Evolutionary conservation across 2,888 invertebrate genomes (phyloP).

Genomic region (Noctua janthina): DNA sequence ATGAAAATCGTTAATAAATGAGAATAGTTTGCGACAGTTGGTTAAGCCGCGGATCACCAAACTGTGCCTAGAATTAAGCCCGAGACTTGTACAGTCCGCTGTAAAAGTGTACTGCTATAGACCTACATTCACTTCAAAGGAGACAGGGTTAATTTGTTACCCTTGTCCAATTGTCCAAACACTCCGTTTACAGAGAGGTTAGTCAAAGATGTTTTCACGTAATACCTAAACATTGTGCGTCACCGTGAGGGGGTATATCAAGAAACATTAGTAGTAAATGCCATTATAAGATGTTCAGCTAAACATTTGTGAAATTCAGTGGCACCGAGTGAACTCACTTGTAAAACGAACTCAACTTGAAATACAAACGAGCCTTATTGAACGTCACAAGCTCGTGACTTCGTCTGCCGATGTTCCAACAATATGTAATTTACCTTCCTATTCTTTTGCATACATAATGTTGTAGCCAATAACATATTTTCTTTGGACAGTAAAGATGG

Average conservation of each 20-base stretch:
- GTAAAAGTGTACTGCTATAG: conserved; percentile 55
- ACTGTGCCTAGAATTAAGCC: conserved; percentile 34
- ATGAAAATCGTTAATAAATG: conserved; percentile 45
- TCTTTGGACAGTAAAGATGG: conserved; percentile 31
- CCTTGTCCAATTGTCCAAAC: conserved; percentile 57
- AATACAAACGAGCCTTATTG: conserved; percentile 47
- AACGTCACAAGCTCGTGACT: conserved; percentile 27
- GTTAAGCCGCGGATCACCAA: conserved; percentile 39
- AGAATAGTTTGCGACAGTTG: conserved; percentile 41
- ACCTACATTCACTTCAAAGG: conserved; percentile 59
- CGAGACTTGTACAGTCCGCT: conserved; percentile 30
- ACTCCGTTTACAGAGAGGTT: conserved; percentile 38
- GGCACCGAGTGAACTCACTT: conserved; percentile 44
- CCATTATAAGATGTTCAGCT: conserved; percentile 48
- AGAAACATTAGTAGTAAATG: conserved; percentile 47
- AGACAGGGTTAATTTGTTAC: conserved; percentile 63
- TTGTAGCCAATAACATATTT: conserved; percentile 13
- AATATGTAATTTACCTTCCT: conserved; percentile 16
- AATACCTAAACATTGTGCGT: conserved; percentile 49
- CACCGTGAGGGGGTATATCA: conserved; percentile 34
- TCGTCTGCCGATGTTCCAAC: conserved; percentile 16
- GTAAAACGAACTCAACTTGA: conserved; percentile 55
- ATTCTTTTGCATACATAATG: neutral
- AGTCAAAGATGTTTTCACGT: conserved; percentile 56
- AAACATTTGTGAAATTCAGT: conserved; percentile 51